A percentile compares a stretch with the other conserved stretches of the same genome.
Evolutionary conservation across 2,888 invertebrate species (phyloP).

Genomic region (Tenthredo livida): DNA sequence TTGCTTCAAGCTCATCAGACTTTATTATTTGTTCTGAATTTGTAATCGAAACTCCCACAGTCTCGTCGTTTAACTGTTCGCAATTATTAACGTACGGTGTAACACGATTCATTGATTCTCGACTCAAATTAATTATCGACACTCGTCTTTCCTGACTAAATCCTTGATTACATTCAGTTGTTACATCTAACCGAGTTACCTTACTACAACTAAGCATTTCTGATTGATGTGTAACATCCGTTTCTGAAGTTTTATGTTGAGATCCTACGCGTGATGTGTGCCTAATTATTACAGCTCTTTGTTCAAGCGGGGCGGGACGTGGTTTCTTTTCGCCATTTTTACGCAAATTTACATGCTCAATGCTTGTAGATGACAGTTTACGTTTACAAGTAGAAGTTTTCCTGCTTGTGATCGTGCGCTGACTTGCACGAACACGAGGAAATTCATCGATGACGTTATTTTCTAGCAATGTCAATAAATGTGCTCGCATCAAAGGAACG

Average conservation of each 20-base stretch:
- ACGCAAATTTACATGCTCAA: no score
- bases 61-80: not conserved
- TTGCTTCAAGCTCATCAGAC: not conserved
- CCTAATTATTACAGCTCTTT: not conserved
- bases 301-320: no score
- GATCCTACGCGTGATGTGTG: not conserved
- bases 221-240: not conserved
- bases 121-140: not conserved
- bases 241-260: not conserved
- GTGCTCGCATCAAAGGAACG: slow-evolving; percentile 50
- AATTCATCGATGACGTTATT: slow-evolving; percentile 47
- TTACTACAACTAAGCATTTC: not conserved
- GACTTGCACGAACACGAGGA: slow-evolving; percentile 6
- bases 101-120: not conserved
- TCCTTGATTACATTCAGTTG: not conserved
- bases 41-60: not conserved
- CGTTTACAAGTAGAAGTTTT: not conserved
- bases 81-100: not conserved
- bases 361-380: no score
- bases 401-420: not conserved
- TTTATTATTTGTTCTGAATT: not conserved
- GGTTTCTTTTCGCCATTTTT: no score
- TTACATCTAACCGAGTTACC: not conserved
- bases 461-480: slow-evolving; percentile 52
- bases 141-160: not conserved